Evolutionary conservation across 2,888 invertebrate species (phyloP).

Genomic region (Drosophila cognata): DNA sequence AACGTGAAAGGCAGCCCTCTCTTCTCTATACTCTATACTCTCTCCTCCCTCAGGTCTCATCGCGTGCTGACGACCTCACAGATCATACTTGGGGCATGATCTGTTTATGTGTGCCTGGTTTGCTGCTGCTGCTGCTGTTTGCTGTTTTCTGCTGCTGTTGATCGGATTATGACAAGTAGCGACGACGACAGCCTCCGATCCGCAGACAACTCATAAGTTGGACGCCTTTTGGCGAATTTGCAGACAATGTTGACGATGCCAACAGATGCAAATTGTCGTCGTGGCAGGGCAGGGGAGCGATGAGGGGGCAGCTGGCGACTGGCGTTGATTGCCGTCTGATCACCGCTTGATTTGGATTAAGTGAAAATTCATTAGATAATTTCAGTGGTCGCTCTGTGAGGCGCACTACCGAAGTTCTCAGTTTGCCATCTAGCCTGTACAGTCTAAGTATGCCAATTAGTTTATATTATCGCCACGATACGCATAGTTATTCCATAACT

Average conservation of each 20-base stretch:
- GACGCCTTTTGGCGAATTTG: conserved; percentile 43
- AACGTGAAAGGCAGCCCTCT: conserved; percentile 43
- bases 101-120: conserved; percentile 6
- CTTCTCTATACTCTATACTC: neutral
- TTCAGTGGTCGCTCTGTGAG: conserved; percentile 61
- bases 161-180: conserved; percentile 83
- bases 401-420: conserved; percentile 62
- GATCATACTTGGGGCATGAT: conserved; percentile 45
- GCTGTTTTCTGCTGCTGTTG: conserved; percentile 54
- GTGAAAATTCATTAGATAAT: conserved; percentile 79
- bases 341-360: conserved; percentile 80
- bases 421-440: neutral
- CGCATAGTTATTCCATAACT: conserved; percentile 8
- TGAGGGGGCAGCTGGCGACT: conserved; percentile 25
- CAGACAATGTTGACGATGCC: conserved; percentile 70
- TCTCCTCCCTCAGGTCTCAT: neutral
- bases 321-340: conserved; percentile 68
- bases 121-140: conserved; percentile 39
- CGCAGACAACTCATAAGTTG: conserved; percentile 16
- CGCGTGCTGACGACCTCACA: conserved; percentile 67
- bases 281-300: neutral
- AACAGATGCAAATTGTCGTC: conserved; percentile 66
- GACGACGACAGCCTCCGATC: conserved; percentile 29
- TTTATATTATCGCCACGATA: conserved; percentile 63
- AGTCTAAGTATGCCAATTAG: conserved; percentile 72